Evolutionary conservation across 2,113 vertebrate genomes (phyloP), one percentile per base, ranked within the genome.

Genomic region (Spea bombifrons): DNA sequence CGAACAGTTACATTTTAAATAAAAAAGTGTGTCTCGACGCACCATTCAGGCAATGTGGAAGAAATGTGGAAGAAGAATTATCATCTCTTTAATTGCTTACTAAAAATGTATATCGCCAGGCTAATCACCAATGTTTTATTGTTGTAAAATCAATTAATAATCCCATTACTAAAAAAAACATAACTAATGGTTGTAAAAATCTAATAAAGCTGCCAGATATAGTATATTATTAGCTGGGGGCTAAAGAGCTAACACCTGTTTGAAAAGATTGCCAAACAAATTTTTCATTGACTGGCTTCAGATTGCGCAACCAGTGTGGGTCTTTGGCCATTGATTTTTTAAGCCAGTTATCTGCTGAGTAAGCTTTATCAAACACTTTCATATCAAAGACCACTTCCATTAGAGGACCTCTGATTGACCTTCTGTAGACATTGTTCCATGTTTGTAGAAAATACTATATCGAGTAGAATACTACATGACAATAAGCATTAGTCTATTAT

Each of bases 71-170:
- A 30, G 30, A 30, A 30, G 30, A 30, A 30, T 30, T 30, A 30
- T 30, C 30, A 2, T 30, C 30, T 30, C 30, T 30, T 1, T 30
- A 30, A 30, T 30, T 30, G 30, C 30, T 30, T 30, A 30, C 30
- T 30, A 30, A 30, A 30, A 30, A 30, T 30, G 30, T 30, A 30
- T 30, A 30, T 30, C 2, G 30, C 30, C 30, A 30, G 30, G 30
- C 30, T 30, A 30, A 30, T 30, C 1, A 30, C 5, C 50, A 53
- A 8, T 53, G 50, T 8, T 7, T 10, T 10, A 59, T 59, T 59
- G 4, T 9, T 59, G 10, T 59, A 59, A 59, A 12, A 9, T 59
- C 7, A 59, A 59, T 59, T 2, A 53, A 59, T 78, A 86, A 81
- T 30, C 16, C 48, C 73, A 70, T 5, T 70, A 15, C 15, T 50